Percentiles rank a stretch among this genome's conserved stretches.
Evolutionary conservation across 1,140 invertebrate species (phyloP).

Genomic region (Neodiprion pinetum): DNA sequence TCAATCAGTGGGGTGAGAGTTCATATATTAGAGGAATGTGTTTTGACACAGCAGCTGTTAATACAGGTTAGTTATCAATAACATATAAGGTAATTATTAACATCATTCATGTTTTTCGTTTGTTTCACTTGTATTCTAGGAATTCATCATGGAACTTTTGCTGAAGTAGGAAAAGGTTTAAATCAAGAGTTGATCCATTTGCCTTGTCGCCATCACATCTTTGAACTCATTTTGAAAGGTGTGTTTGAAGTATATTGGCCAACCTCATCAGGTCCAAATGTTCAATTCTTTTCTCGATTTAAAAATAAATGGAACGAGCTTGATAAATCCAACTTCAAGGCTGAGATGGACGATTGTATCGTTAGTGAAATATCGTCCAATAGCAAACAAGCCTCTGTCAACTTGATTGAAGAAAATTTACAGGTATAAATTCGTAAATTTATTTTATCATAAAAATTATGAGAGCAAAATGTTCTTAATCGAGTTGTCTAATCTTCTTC

Average conservation of each 20-base stretch:
- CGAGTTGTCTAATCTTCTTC: background rate
- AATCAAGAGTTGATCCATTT: slow-evolving; percentile 17
- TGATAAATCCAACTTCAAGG: slow-evolving; percentile 12
- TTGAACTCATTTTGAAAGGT: slow-evolving; percentile 18
- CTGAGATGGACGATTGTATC: slow-evolving; percentile 16
- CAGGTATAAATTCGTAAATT: slow-evolving; percentile 4
- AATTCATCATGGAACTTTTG: slow-evolving; percentile 15
- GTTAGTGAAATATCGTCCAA: slow-evolving; percentile 15
- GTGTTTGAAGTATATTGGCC: slow-evolving; percentile 21
- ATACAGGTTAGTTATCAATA: slow-evolving; percentile 30
- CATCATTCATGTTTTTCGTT: slow-evolving; percentile 12
- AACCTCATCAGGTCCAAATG: slow-evolving; percentile 15
- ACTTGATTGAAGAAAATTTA: slow-evolving; percentile 20
- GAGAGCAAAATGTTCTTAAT: background rate
- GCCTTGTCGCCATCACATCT: slow-evolving; percentile 21
- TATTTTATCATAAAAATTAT: background rate
- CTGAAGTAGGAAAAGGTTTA: slow-evolving; percentile 16
- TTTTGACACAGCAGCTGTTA: slow-evolving; percentile 33
- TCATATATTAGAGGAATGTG: slow-evolving; percentile 26
- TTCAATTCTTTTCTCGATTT: slow-evolving; percentile 11
- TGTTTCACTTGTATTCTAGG: slow-evolving; percentile 2
- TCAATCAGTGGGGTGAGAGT: slow-evolving; percentile 26
- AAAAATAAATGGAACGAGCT: slow-evolving; percentile 18
- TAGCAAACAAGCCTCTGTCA: slow-evolving; percentile 17
- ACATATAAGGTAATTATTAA: background rate